Conservation (phyloP, 2,797 vertebrate species). For the Anguilla marmorata region DNA sequence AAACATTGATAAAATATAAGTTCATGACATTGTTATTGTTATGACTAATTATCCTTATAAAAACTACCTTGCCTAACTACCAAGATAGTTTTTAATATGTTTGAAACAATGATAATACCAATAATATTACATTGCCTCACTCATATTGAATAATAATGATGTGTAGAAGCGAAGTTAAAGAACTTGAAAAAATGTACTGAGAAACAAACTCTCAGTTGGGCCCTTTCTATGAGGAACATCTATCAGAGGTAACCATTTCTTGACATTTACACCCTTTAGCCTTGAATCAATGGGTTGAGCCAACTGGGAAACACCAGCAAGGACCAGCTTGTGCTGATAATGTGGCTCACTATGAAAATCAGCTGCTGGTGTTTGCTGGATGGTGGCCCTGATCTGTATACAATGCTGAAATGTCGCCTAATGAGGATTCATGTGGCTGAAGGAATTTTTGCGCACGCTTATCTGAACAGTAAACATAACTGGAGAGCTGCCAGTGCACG, state of each 20-base stretch:
- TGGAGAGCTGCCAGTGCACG: not conserved
- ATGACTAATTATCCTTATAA: no score
- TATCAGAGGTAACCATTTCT: not conserved
- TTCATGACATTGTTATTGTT: not conserved
- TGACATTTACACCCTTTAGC: not conserved
- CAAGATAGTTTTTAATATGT: not conserved
- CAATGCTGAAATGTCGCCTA: conserved; percentile 29
- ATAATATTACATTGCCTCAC: not conserved
- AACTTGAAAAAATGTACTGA: not conserved
- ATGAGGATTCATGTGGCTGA: conserved; percentile 25
- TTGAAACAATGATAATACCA: not conserved
- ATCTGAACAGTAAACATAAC: not conserved
- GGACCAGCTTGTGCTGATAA: not conserved
- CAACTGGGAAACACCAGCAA: not conserved
- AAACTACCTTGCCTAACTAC: not conserved
- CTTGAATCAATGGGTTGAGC: not conserved
- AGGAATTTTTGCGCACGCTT: not conserved
- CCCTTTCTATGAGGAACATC: not conserved
- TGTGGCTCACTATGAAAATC: conserved; percentile 18
- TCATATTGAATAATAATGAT: not conserved
- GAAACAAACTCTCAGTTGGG: no score
- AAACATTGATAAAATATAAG: not conserved
- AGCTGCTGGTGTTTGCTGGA: conserved; percentile 24
- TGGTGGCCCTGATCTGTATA: not conserved
- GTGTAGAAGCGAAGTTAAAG: not conserved